Evolutionary conservation across 2,113 vertebrate species (phyloP).

Genomic region (Cnemophilus loriae): DNA sequence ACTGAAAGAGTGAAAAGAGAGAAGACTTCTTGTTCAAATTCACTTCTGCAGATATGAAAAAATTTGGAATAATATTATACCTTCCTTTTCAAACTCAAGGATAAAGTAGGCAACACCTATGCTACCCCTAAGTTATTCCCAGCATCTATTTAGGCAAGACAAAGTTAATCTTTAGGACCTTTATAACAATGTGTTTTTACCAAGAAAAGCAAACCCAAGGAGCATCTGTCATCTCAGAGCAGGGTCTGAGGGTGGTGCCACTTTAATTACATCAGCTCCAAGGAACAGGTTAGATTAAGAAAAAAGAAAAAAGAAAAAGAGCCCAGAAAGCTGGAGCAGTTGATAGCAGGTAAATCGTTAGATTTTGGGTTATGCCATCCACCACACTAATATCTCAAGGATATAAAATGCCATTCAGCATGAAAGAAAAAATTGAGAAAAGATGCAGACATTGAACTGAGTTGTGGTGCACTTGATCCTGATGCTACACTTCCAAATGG

Average conservation of each 20-base stretch:
- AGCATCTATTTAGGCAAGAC: neutral
- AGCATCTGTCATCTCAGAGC: neutral
- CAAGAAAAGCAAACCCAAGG: neutral
- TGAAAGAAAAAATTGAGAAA: neutral
- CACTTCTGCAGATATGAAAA: neutral
- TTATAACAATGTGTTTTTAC: neutral
- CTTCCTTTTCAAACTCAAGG: neutral
- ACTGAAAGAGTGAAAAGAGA: neutral
- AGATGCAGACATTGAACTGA: neutral
- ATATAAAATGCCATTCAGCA: neutral
- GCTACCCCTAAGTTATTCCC: neutral
- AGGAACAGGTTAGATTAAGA: neutral
- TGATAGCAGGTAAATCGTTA: neutral
- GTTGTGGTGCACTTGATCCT: neutral
- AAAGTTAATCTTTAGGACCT: neutral
- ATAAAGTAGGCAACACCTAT: neutral
- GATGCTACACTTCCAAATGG: neutral
- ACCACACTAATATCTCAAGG: neutral
- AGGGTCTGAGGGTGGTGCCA: neutral
- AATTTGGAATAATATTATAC: neutral
- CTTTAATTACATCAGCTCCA: neutral
- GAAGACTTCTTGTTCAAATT: neutral
- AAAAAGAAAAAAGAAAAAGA: neutral
- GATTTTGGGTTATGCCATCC: neutral
- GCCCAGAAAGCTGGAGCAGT: neutral